Percentiles rank a stretch among this genome's conserved stretches.
These are phyloP conservation scores for Frankliniella fusca DNA, from an alignment of 2,888 invertebrate genomes.

Conservation along the genomic window DNA sequence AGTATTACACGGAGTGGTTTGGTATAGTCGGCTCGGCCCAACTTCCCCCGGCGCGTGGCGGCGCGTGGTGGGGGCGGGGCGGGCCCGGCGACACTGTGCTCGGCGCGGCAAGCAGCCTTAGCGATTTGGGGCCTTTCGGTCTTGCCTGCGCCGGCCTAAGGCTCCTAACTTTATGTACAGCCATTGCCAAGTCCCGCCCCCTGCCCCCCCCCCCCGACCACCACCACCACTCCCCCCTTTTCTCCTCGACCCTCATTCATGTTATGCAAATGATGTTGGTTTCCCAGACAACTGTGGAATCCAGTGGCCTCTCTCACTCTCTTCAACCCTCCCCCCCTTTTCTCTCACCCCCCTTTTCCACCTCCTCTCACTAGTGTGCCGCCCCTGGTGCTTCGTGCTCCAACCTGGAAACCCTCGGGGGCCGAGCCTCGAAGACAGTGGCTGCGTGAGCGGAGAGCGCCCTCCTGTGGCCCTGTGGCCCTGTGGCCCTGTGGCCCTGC, in stretches of 20 bases:
- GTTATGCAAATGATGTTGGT: constrained; percentile 25
- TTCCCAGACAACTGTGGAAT: constrained; percentile 22
- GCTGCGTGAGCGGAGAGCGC: too few species aligned
- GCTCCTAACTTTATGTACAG: constrained; percentile 4
- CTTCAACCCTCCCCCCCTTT: too few species aligned
- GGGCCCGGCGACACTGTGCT: neutral
- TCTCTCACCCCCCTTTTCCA: too few species aligned
- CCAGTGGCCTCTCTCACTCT: neutral
- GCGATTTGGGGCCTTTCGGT: constrained; percentile 14
- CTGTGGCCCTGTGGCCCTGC: too few species aligned
- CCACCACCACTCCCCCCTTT: neutral
- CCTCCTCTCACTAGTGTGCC: too few species aligned
- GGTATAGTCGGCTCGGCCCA: neutral
- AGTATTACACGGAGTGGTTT: neutral
- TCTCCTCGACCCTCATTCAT: constrained; percentile 18
- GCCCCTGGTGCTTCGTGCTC: too few species aligned
- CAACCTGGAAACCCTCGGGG: too few species aligned
- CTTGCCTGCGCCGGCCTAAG: neutral
- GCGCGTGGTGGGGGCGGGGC: neutral
- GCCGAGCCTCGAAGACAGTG: too few species aligned
- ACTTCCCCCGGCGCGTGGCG: neutral
- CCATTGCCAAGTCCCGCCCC: neutral
- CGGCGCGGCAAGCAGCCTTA: neutral
- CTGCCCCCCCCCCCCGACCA: neutral
- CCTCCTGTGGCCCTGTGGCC: too few species aligned